These are phyloP conservation scores for Hippocampus barbouri DNA, from an alignment of 2,113 vertebrate genomes.

Conservation along the genomic window DNA sequence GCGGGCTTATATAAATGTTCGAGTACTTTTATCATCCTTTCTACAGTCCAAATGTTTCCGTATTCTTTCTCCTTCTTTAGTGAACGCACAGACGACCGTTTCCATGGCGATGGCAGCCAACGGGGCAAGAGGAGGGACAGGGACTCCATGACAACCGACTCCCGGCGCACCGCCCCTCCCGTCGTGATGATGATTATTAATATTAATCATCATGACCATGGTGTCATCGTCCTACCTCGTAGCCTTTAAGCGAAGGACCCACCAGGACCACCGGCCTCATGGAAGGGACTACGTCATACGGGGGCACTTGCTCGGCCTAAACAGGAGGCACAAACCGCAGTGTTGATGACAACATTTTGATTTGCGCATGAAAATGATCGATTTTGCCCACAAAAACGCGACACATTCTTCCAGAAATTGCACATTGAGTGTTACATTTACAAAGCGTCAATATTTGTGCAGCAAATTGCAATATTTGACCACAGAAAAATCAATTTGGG, in stretches of 20 bases:
- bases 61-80: background rate
- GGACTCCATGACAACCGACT: constrained; percentile 67
- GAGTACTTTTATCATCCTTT: no score
- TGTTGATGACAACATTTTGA: background rate
- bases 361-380: background rate
- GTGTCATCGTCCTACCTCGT: constrained; percentile 78
- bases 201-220: background rate
- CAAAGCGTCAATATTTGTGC: no score
- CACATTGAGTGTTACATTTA: no score
- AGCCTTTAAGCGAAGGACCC: constrained; percentile 95
- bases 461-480: no score
- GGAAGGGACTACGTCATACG: constrained; percentile 96
- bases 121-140: constrained; percentile 49
- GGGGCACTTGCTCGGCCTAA: constrained; percentile 92
- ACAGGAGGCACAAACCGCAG: background rate
- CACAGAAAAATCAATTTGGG: no score
- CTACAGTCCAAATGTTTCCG: no score
- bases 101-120: constrained; percentile 61
- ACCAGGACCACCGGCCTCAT: constrained; percentile 97
- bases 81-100: constrained; percentile 66
- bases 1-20: no score
- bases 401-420: no score
- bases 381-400: background rate
- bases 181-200: background rate
- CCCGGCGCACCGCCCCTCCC: background rate